phyloP scores from a whole-genome alignment of 2,113 vertebrate species.

The Regulus satrapa region DNA sequence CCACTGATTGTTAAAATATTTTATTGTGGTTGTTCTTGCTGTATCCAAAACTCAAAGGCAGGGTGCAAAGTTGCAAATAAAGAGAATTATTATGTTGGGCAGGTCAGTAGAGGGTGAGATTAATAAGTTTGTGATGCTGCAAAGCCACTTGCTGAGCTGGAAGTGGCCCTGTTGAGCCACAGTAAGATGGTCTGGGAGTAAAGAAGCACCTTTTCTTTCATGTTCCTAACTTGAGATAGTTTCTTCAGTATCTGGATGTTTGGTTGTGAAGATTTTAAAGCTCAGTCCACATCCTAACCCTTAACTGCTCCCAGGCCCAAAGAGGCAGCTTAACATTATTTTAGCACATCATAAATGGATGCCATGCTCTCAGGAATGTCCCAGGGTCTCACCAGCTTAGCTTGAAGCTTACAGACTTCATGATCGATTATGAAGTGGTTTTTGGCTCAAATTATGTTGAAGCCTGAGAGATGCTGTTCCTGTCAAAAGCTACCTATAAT shows the following conservation, averaged over 20 bases:
- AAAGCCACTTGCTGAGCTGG: neutral
- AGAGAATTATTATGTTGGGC: neutral
- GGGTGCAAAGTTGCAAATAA: neutral
- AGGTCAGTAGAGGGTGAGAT: neutral
- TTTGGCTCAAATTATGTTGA: neutral
- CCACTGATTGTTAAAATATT: neutral
- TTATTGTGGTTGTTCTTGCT: neutral
- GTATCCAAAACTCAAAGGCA: neutral
- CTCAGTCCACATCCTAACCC: neutral
- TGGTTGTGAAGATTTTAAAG: neutral
- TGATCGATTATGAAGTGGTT: neutral
- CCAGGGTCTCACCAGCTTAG: neutral
- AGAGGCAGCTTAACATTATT: neutral
- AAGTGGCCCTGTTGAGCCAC: neutral
- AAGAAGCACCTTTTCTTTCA: neutral
- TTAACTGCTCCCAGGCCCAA: neutral
- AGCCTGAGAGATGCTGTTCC: neutral
- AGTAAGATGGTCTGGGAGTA: neutral
- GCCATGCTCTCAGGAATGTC: neutral
- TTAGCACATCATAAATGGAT: neutral
- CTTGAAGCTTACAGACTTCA: neutral
- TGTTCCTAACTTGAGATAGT: neutral
- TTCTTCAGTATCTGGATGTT: neutral
- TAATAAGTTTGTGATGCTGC: neutral
- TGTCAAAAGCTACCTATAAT: neutral